Conservation (phyloP, 2,888 invertebrate genomes). For the Drosophila mulleri region DNA sequence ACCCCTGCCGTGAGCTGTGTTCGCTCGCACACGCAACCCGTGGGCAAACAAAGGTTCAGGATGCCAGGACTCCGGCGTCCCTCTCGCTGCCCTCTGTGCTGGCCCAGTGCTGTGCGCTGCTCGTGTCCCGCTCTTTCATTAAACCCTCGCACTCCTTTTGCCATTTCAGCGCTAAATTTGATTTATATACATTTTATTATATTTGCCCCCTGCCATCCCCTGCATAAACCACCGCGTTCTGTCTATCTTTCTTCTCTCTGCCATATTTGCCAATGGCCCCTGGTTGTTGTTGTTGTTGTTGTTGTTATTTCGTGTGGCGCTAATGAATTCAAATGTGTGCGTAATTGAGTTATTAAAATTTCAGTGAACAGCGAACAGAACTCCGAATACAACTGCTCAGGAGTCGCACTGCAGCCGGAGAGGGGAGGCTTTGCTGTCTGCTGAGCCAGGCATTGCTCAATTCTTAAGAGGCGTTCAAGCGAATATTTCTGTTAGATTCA, state of each 20-base stretch:
- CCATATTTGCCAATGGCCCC: conserved; percentile 14
- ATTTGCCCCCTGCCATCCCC: conserved; percentile 65
- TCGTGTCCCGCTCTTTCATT: conserved; percentile 5
- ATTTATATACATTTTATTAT: conserved; percentile 80
- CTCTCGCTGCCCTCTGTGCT: neutral
- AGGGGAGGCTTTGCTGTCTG: conserved; percentile 6
- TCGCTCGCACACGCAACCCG: conserved; percentile 36
- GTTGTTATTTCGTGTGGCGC: conserved; percentile 61
- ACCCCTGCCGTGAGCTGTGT: conserved; percentile 50
- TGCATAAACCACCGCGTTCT: conserved; percentile 1
- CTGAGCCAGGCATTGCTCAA: conserved; percentile 42
- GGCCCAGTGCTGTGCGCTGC: neutral
- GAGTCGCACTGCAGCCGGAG: neutral
- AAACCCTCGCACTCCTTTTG: conserved; percentile 53
- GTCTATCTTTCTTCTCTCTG: neutral
- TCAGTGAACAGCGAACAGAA: conserved; percentile 61
- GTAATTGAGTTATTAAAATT: conserved; percentile 84
- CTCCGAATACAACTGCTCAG: neutral
- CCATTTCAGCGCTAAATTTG: conserved; percentile 77
- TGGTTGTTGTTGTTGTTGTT: conserved; percentile 36
- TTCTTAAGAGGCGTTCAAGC: conserved; percentile 76
- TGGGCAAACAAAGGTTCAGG: conserved; percentile 41
- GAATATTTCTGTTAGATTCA: conserved; percentile 45
- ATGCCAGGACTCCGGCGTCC: conserved; percentile 1
- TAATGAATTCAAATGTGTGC: conserved; percentile 84